Evolutionary conservation across 2,797 vertebrate species (phyloP), one percentile per base, ranked within the genome.

Genomic region (Darevskia nairensis): DNA sequence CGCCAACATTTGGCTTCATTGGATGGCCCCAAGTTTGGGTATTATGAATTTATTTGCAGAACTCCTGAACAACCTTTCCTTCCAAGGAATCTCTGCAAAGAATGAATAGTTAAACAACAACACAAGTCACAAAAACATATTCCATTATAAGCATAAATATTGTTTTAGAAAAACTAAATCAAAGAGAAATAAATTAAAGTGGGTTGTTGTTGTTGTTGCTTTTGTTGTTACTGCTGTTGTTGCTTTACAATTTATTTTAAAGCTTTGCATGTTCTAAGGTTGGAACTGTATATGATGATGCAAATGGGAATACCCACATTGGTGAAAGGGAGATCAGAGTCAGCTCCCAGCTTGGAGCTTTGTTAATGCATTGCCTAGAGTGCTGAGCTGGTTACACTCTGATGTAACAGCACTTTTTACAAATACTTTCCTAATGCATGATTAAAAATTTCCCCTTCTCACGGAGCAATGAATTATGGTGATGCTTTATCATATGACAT

Each of bases 341-440:
- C 86, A 86, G 92, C 90, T 90, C 90, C 92, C 92, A 90, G 89
- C 91, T 94, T 92, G 92, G 90, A 90, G 84, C 89, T 93, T 87
- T 55, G 19, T 75, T 85, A 85, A 66, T 71, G 17, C 32, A 15
- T 39, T 88, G 89, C 87, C 87, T 92, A 89, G 92, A 93, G 91
- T 75, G 39, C 88, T 93, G 90, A 83, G 92, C 93, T 89, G 90
- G 91, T 94, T 91, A 86, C 29, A 83, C 0, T 0, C 88, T 94
- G 81, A 95, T 95, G 93, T 92, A 90, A 86, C 84, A 19, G 0
- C 21, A 0, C 90, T 94, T 75, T 92, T 75, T 92, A 91, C 93
- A 95, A 95, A 95, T 92, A 90, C 92, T 95, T 94, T 94, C 88
- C 94, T 95, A 95, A 95, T 94, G 93, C 93, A 89, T 93, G 92